Conservation (phyloP, 2,797 vertebrate species). For the Enteromius argenteus region DNA sequence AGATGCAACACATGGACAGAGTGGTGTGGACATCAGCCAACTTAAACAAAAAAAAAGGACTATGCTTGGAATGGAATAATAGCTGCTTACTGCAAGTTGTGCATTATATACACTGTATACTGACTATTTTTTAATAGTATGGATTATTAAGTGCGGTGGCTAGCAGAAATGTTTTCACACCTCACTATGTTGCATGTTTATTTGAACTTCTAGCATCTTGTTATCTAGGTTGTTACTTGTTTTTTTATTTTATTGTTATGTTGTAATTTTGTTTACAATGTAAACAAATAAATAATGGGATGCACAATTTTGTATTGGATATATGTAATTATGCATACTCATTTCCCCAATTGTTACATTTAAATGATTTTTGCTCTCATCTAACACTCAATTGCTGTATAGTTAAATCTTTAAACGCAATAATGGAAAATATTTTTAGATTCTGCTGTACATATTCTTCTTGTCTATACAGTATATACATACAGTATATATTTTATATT, state of each 20-base stretch:
- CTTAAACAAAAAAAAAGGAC: conserved; percentile 10
- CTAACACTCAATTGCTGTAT: neutral
- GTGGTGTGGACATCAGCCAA: conserved; percentile 19
- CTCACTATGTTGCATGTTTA: neutral
- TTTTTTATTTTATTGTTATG: neutral
- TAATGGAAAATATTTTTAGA: no score
- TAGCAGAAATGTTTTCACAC: neutral
- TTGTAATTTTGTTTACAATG: neutral
- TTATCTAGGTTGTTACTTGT: neutral
- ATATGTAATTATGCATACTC: neutral
- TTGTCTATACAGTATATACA: no score
- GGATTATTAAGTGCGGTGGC: neutral
- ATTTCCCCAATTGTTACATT: neutral
- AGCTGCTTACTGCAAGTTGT: neutral
- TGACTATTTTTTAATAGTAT: neutral
- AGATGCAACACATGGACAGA: conserved; percentile 40
- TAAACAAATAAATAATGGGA: neutral
- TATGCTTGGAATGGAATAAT: conserved; percentile 16
- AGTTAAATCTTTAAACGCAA: neutral
- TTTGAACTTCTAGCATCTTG: neutral
- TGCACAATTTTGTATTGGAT: neutral
- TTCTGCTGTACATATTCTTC: no score
- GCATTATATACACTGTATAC: neutral
- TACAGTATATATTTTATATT: no score
- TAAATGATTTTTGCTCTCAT: neutral